phyloP scores from a whole-genome alignment of 2,797 vertebrate species.

The Rousettus madagascariensis region DNA sequence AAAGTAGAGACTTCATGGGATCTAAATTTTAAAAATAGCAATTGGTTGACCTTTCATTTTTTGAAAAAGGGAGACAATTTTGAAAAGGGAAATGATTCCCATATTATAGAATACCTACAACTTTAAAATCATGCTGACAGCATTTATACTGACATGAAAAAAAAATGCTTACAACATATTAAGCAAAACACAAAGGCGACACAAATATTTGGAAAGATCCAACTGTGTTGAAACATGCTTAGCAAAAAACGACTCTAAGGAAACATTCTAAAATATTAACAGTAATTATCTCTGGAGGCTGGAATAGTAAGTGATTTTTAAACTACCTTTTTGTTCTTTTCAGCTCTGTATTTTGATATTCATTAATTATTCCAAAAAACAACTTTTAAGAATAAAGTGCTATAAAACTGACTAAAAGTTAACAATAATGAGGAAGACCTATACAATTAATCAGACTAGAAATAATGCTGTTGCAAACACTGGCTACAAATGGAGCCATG shows the following conservation, averaged over 20 bases:
- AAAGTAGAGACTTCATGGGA: neutral
- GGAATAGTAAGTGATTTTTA: neutral
- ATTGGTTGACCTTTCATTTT: constrained; percentile 8
- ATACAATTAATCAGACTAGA: neutral
- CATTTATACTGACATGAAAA: neutral
- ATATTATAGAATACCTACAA: neutral
- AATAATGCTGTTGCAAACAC: neutral
- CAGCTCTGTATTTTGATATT: neutral
- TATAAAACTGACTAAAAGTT: neutral
- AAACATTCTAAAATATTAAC: neutral
- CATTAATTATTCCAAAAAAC: neutral
- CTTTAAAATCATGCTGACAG: constrained; percentile 23
- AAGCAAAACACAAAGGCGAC: neutral
- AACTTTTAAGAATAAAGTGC: constrained; percentile 29
- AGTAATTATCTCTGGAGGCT: neutral
- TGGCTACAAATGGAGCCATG: neutral
- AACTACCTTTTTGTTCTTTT: neutral
- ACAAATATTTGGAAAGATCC: constrained; percentile 18
- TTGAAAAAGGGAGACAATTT: neutral
- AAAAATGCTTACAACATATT: neutral
- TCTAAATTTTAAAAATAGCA: neutral
- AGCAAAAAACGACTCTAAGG: neutral
- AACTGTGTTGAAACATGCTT: constrained; percentile 21
- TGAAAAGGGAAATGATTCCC: neutral
- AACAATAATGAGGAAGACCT: neutral